These are phyloP conservation scores for Siderastrea siderea DNA, from an alignment of 92 coral and sea anemone genomes.

Conservation along the genomic window DNA sequence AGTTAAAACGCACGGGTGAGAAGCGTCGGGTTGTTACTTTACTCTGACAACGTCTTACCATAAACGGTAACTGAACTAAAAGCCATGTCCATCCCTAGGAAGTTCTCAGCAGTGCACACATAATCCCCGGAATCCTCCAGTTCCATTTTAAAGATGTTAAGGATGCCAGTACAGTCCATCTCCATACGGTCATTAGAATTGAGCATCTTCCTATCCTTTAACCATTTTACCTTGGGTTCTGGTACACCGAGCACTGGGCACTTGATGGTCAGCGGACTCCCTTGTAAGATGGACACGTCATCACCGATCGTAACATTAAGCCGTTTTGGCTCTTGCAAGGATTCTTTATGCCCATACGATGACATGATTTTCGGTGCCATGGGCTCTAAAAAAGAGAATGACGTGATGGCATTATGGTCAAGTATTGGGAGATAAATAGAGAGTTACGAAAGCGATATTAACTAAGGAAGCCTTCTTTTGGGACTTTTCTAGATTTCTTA, in stretches of 20 bases:
- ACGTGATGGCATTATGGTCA: not conserved
- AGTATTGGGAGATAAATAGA: too few species aligned
- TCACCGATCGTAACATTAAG: slow-evolving; percentile 81
- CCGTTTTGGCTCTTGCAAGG: slow-evolving; percentile 64
- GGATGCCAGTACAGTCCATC: slow-evolving; percentile 81
- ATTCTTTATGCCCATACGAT: slow-evolving; percentile 63
- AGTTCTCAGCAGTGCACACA: slow-evolving; percentile 79
- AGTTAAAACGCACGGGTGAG: not conserved
- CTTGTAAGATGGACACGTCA: slow-evolving; percentile 70
- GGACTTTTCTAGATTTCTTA: too few species aligned
- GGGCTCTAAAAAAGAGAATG: slow-evolving; percentile 69
- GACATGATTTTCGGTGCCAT: slow-evolving; percentile 77
- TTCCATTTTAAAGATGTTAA: slow-evolving; percentile 65
- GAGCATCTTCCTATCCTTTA: slow-evolving; percentile 75
- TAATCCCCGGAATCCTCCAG: slow-evolving; percentile 82
- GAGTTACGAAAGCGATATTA: too few species aligned
- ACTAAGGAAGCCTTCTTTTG: too few species aligned
- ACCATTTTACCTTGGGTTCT: slow-evolving; percentile 84
- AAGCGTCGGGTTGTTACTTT: too few species aligned
- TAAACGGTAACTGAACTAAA: slow-evolving; percentile 75
- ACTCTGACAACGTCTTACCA: slow-evolving; percentile 59
- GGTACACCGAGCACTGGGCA: slow-evolving; percentile 92
- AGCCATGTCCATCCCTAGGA: slow-evolving; percentile 90
- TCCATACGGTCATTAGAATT: slow-evolving; percentile 71
- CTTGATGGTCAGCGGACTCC: slow-evolving; percentile 75